A percentile compares a stretch with the other conserved stretches of the same genome.
Conservation (phyloP, 2,888 invertebrate genomes). For the Unio pictorum region DNA sequence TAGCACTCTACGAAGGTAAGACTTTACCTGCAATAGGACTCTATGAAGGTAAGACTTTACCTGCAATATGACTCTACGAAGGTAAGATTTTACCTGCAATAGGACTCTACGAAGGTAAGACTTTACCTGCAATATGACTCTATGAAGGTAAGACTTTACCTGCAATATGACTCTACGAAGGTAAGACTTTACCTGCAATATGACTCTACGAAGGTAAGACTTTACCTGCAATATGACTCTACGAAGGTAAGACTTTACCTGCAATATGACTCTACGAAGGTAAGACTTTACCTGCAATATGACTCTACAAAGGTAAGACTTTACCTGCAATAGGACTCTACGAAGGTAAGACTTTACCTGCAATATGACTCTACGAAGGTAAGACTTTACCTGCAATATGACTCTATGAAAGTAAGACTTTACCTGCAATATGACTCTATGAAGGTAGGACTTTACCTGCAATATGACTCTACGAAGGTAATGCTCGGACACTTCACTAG, state of each 20-base stretch:
- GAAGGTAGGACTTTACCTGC: too few species aligned
- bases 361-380: slow-evolving; percentile 30
- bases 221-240: slow-evolving; percentile 32
- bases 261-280: slow-evolving; percentile 29
- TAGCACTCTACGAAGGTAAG: slow-evolving; percentile 30
- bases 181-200: slow-evolving; percentile 42
- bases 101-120: slow-evolving; percentile 32
- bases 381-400: slow-evolving; percentile 38
- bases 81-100: slow-evolving; percentile 37
- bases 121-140: slow-evolving; percentile 33
- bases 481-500: slow-evolving; percentile 45
- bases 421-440: slow-evolving; percentile 28
- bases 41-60: slow-evolving; percentile 32
- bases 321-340: slow-evolving; percentile 29
- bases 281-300: slow-evolving; percentile 42
- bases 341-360: slow-evolving; percentile 36
- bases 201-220: slow-evolving; percentile 29
- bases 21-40: slow-evolving; percentile 33
- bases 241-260: slow-evolving; percentile 33
- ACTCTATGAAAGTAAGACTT: slow-evolving; percentile 31
- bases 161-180: slow-evolving; percentile 29
- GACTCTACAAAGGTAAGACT: slow-evolving; percentile 30
- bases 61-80: slow-evolving; percentile 29
- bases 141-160: slow-evolving; percentile 32
- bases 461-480: slow-evolving; percentile 35